phyloP scores from a whole-genome alignment of 2,888 invertebrate species.

The Caenorhabditis sp. region DNA sequence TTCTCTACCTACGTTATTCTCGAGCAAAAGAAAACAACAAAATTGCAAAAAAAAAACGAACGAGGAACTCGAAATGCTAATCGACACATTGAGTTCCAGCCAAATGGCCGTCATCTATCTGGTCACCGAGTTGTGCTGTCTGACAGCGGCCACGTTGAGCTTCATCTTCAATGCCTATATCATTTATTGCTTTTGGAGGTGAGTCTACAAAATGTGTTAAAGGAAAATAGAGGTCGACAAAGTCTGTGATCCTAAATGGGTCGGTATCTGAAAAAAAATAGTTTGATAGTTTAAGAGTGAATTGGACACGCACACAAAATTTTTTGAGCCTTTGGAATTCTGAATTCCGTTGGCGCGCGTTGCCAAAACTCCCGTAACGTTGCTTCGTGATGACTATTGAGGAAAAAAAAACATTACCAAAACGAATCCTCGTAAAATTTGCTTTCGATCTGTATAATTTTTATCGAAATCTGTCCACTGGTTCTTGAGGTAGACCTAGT shows the following conservation, averaged over 20 bases:
- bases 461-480: background rate
- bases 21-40: too few species aligned
- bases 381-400: too few species aligned
- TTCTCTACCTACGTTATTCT: background rate
- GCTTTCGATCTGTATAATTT: background rate
- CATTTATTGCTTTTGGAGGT: conserved; percentile 46
- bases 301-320: too few species aligned
- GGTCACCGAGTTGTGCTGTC: conserved; percentile 45
- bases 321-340: too few species aligned
- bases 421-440: background rate
- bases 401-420: too few species aligned
- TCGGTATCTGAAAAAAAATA: too few species aligned
- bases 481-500: too few species aligned
- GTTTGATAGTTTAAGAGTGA: too few species aligned
- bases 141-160: conserved; percentile 47
- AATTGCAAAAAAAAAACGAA: conserved; percentile 1
- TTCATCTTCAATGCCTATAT: conserved; percentile 51
- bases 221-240: too few species aligned
- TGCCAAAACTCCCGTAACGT: too few species aligned
- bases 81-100: conserved; percentile 37
- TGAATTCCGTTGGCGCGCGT: too few species aligned
- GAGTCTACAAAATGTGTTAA: background rate
- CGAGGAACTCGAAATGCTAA: conserved; percentile 5
- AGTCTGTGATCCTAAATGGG: too few species aligned
- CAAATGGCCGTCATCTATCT: conserved; percentile 56